phyloP scores from a whole-genome alignment of 2,797 vertebrate species.

The Hapalemur alaotrensis region DNA sequence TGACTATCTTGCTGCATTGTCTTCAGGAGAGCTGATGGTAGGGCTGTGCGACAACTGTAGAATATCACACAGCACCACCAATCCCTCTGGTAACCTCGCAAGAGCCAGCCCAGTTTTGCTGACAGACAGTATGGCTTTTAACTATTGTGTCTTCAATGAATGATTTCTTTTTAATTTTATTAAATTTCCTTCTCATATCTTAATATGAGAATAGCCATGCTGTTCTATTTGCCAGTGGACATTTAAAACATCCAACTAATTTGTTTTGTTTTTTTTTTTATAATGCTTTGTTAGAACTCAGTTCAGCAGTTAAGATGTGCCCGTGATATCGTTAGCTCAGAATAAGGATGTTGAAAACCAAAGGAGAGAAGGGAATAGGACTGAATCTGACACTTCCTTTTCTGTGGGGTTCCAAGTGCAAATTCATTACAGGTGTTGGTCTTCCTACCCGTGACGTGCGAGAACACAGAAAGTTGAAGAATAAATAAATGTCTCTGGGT shows the following conservation, averaged over 20 bases:
- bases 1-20: neutral
- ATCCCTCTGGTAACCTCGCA: neutral
- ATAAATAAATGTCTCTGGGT: neutral
- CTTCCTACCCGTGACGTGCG: neutral
- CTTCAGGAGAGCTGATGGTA: neutral
- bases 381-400: neutral
- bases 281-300: constrained; percentile 79
- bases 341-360: constrained; percentile 21
- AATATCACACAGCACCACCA: accelerated
- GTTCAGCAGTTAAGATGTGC: constrained; percentile 63
- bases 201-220: constrained; percentile 56
- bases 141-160: constrained; percentile 81
- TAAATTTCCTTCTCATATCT: constrained; percentile 80
- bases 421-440: neutral
- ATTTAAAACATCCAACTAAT: constrained; percentile 77
- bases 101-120: constrained; percentile 72
- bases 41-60: neutral
- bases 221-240: constrained; percentile 77
- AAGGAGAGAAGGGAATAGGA: neutral
- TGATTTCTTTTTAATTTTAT: constrained; percentile 76
- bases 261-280: constrained; percentile 81
- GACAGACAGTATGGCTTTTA: constrained; percentile 78
- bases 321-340: constrained; percentile 23
- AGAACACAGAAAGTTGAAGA: neutral
- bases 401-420: neutral